Evolutionary conservation across 2,888 invertebrate species (phyloP).

Genomic region (Fragum sueziense): DNA sequence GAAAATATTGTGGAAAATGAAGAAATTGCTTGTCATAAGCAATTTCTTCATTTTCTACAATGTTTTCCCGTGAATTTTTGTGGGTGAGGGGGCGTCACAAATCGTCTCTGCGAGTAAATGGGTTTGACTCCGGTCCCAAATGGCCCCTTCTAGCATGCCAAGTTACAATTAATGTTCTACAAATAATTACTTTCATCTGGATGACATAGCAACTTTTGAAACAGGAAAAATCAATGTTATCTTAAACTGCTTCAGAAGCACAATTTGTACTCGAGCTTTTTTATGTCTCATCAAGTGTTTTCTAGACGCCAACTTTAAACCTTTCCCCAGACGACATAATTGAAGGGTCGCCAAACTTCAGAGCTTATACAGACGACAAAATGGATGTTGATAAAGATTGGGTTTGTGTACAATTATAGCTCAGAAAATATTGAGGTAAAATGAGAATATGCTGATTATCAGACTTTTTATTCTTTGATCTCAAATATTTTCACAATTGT

Average conservation of each 20-base stretch:
- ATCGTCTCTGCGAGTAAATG: neutral
- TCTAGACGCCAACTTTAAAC: too few species aligned
- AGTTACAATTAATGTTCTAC: neutral
- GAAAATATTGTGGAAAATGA: neutral
- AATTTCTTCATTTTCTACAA: neutral
- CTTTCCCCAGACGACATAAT: neutral
- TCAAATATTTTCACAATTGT: neutral
- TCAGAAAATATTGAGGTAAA: too few species aligned
- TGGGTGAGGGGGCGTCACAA: neutral
- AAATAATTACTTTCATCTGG: neutral
- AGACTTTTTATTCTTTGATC: neutral
- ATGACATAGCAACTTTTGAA: neutral
- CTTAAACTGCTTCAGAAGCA: too few species aligned
- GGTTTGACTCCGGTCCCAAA: neutral
- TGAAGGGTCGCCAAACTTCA: neutral
- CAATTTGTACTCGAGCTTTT: too few species aligned
- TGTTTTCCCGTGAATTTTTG: neutral
- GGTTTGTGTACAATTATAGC: too few species aligned
- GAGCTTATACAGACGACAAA: too few species aligned
- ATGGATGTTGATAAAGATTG: too few species aligned
- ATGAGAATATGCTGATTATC: too few species aligned
- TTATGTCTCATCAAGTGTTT: too few species aligned
- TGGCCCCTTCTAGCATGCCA: neutral
- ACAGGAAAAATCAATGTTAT: neutral
- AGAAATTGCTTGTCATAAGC: neutral